These are phyloP conservation scores for Drosophila basisetae DNA, from an alignment of 2,888 invertebrate species.

Conservation along the genomic window DNA sequence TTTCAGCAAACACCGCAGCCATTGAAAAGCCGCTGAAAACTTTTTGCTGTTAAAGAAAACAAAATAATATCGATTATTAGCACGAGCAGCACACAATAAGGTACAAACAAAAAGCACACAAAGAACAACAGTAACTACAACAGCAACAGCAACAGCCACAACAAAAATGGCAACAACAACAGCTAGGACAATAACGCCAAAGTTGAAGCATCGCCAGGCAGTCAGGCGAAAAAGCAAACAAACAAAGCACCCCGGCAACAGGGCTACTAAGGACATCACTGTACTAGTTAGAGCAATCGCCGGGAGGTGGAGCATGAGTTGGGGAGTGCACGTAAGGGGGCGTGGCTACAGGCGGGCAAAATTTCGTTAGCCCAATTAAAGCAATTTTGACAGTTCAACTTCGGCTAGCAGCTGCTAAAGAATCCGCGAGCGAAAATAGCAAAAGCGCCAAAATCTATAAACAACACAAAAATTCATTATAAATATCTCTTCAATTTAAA, in stretches of 20 bases:
- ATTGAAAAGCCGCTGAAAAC: constrained; percentile 66
- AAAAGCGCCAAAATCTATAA: background rate
- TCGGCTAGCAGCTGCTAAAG: constrained; percentile 39
- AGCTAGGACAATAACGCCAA: constrained; percentile 4
- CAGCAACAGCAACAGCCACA: constrained; percentile 15
- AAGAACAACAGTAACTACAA: constrained; percentile 37
- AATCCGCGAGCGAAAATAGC: constrained; percentile 13
- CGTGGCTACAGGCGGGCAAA: constrained; percentile 34
- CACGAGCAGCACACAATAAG: constrained; percentile 46
- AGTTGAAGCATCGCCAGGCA: constrained; percentile 20
- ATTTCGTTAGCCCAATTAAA: constrained; percentile 75
- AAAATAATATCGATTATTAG: constrained; percentile 80
- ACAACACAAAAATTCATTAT: background rate
- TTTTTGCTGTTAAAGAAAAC: constrained; percentile 68
- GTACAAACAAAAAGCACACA: constrained; percentile 45
- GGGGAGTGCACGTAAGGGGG: background rate
- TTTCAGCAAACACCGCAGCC: constrained; percentile 18
- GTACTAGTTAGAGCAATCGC: background rate
- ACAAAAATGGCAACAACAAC: background rate
- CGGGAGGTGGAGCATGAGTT: background rate
- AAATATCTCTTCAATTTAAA: background rate
- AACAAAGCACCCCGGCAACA: constrained; percentile 54
- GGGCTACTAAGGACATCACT: background rate
- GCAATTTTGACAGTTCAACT: constrained; percentile 71
- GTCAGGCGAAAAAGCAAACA: constrained; percentile 63